These are phyloP conservation scores for Ormyrus labotus DNA, from an alignment of 2,888 invertebrate species.

Conservation along the genomic window DNA sequence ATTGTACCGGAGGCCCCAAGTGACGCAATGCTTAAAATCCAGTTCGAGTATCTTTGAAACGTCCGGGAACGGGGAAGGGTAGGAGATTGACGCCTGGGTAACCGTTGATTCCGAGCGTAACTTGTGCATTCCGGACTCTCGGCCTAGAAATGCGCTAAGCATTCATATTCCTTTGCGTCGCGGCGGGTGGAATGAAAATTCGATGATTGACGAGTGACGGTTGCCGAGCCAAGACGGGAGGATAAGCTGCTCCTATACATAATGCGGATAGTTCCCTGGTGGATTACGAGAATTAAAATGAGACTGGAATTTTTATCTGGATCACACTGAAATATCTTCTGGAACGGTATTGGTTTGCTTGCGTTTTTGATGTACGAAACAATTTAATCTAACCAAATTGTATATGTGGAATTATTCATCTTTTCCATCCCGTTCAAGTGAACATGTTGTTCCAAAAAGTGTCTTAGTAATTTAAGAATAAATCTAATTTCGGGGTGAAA, in stretches of 20 bases:
- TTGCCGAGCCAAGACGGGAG: slow-evolving; percentile 11
- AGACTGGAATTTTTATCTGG: not conserved
- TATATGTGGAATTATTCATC: too few species aligned
- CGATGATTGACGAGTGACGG: slow-evolving; percentile 33
- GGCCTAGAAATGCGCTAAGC: slow-evolving; percentile 21
- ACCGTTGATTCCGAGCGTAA: slow-evolving; percentile 44
- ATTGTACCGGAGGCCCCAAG: not conserved
- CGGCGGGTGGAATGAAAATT: slow-evolving; percentile 2
- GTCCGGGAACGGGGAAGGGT: not conserved
- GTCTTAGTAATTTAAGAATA: too few species aligned
- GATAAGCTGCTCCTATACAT: not conserved
- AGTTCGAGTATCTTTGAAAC: not conserved
- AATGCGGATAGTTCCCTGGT: not conserved
- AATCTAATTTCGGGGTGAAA: too few species aligned
- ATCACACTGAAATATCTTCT: too few species aligned
- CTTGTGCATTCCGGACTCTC: slow-evolving; percentile 44
- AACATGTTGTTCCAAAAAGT: too few species aligned
- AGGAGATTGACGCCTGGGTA: slow-evolving; percentile 43
- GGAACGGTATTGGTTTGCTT: too few species aligned
- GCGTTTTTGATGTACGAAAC: too few species aligned
- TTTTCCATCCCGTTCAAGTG: too few species aligned
- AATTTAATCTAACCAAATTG: too few species aligned
- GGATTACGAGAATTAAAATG: not conserved
- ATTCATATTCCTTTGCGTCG: slow-evolving; percentile 22
- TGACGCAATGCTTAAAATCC: slow-evolving; percentile 17